Evolutionary conservation across 2,113 vertebrate genomes (phyloP).

Genomic region (Excalfactoria chinensis): DNA sequence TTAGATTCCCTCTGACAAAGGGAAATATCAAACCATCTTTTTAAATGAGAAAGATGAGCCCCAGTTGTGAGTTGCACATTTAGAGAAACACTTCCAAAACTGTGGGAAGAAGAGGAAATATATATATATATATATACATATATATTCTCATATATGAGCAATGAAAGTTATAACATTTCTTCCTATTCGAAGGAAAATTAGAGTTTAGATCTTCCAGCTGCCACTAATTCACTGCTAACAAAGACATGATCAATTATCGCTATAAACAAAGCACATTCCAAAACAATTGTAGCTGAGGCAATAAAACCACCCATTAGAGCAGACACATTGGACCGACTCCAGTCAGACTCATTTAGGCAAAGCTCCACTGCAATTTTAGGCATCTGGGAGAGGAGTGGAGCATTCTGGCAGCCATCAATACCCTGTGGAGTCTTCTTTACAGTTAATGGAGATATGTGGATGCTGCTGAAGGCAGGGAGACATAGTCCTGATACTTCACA

Average conservation of each 20-base stretch:
- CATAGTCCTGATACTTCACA: rapidly evolving
- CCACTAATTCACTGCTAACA: slow-evolving; percentile 46
- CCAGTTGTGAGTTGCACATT: not conserved
- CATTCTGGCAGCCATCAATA: not conserved
- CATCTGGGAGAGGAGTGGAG: not conserved
- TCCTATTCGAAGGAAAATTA: slow-evolving; percentile 31
- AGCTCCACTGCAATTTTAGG: slow-evolving; percentile 14
- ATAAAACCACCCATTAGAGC: slow-evolving; percentile 44
- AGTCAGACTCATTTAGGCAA: slow-evolving; percentile 49
- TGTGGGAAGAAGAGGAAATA: not conserved
- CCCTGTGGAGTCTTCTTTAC: not conserved
- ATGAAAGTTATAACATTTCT: slow-evolving; percentile 1
- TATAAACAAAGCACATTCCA: slow-evolving; percentile 60
- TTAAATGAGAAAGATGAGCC: not conserved
- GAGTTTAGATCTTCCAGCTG: slow-evolving; percentile 46
- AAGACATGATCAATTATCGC: slow-evolving; percentile 53
- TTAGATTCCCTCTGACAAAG: not conserved
- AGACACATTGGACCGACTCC: slow-evolving; percentile 30
- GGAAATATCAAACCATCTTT: not conserved
- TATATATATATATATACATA: too few species aligned
- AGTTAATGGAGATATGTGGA: not conserved
- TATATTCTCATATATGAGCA: not conserved
- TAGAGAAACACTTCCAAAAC: not conserved
- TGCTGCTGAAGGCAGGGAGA: not conserved
- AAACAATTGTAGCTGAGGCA: slow-evolving; percentile 54